Evolutionary conservation across 53 echinoderm and acorn worm species (phyloP).

Genomic region (Actinopyga echinites): DNA sequence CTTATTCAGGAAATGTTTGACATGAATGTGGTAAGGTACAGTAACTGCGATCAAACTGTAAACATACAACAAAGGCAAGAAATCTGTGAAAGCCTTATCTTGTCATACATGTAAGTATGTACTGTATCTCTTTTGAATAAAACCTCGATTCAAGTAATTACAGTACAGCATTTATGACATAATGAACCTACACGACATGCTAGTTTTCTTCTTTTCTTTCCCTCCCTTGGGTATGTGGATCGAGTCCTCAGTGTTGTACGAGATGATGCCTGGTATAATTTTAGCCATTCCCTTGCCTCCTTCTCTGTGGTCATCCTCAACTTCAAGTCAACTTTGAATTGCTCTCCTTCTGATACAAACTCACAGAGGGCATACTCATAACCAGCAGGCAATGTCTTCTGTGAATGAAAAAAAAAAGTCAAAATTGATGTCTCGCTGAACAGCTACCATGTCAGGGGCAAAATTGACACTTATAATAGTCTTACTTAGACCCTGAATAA

Average conservation of each 20-base stretch:
- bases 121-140: too few relatives aligned
- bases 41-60: too few relatives aligned
- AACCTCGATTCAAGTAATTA: too few relatives aligned
- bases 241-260: slow-evolving; percentile 17
- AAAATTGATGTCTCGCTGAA: neutral
- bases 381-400: slow-evolving; percentile 14
- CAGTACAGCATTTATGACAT: too few relatives aligned
- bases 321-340: neutral
- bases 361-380: slow-evolving; percentile 18
- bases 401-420: neutral
- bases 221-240: neutral
- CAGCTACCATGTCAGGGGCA: too few relatives aligned
- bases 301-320: slow-evolving; percentile 17
- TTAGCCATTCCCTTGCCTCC: slow-evolving; percentile 12
- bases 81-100: too few relatives aligned
- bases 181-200: neutral
- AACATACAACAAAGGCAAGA: too few relatives aligned
- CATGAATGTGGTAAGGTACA: too few relatives aligned
- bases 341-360: neutral
- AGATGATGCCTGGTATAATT: neutral
- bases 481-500: too few relatives aligned
- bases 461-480: too few relatives aligned
- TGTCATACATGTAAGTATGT: too few relatives aligned
- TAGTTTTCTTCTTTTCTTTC: neutral
- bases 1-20: too few relatives aligned